These are phyloP conservation scores for Cynoglossus semilaevis DNA, from an alignment of 2,113 vertebrate genomes.

Conservation along the genomic window DNA sequence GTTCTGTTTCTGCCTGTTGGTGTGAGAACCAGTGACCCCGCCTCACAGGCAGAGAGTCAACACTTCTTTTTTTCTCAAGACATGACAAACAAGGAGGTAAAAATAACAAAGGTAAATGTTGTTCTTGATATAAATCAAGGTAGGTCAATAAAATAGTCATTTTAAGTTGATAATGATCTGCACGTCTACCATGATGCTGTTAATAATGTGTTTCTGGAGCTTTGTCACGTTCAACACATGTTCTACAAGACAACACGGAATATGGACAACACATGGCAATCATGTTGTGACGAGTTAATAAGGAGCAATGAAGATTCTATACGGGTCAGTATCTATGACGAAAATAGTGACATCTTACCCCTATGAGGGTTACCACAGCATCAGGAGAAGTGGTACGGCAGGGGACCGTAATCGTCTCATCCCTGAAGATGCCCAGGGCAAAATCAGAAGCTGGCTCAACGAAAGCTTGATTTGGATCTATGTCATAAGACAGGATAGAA, in stretches of 20 bases:
- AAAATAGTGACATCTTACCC: constrained; percentile 69
- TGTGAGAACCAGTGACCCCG: constrained; percentile 56
- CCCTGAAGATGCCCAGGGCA: constrained; percentile 46
- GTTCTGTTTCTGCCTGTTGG: constrained; percentile 23
- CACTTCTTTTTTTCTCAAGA: constrained; percentile 1
- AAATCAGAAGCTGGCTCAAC: constrained; percentile 59
- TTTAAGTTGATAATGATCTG: too few relatives aligned
- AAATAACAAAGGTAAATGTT: constrained; percentile 5
- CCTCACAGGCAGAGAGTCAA: constrained; percentile 8
- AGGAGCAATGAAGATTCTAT: too few relatives aligned
- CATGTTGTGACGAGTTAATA: too few relatives aligned
- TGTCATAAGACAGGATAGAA: neutral
- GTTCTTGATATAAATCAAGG: neutral
- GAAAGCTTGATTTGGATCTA: constrained; percentile 82
- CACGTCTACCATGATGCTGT: too few relatives aligned
- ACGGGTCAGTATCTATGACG: too few relatives aligned
- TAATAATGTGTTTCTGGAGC: too few relatives aligned
- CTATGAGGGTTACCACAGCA: constrained; percentile 68
- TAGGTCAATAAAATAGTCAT: too few relatives aligned
- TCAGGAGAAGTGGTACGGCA: constrained; percentile 83
- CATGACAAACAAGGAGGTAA: constrained; percentile 16
- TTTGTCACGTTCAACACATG: too few relatives aligned
- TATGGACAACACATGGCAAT: too few relatives aligned
- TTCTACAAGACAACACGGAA: too few relatives aligned
- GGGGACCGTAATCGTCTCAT: constrained; percentile 74